Base-by-base conservation (phyloP, 2,888 invertebrate genomes). In the Tetragnatha montana region DNA sequence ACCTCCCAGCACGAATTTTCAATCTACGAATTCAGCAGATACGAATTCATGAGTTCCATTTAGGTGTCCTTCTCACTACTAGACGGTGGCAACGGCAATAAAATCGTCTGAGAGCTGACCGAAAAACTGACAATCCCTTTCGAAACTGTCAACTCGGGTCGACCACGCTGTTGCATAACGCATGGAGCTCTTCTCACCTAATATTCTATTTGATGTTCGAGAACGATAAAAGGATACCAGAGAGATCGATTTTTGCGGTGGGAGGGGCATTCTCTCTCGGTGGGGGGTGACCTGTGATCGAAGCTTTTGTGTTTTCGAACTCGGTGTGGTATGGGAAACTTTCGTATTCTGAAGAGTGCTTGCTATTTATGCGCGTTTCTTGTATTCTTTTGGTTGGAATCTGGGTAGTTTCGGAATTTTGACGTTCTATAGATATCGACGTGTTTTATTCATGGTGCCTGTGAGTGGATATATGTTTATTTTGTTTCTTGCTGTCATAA, bases 1-100 rank as follows among this genome's bases (percentile, higher is more conserved):
- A 51, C 19, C 19, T 50, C 50, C n/a, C 35, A 35, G 35, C 51
- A 78, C 6, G 51, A 78, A 51, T 19, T 50, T 51, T 78, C 10
- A 51, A 78, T 51, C 21, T 73, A 78, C 14, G 50, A 51, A 49
- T 51, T n/a, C 78, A 78, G 50, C 78, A 51, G 78, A 78, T 78
- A 19, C 19, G n/a, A 50, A 78, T 78, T 49, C 78, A 78, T 78
- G 78, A 78, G 78, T 68, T 35, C n/a, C 22, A 68, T 68, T 68
- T 68, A 22, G 17, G 35, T 80, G 22, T 69, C 80, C 8, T 69
- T 21, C 35, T 68, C 12, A 17, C 75, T 78, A 21, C 21, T 78
- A 10, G 35, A 14, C 69, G 50, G n/a, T 76, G 50, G 49, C 76
- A 60, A 60, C 76, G 8, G 76, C 76, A 76, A 76, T 76, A 76